Conservation (phyloP, 1,140 invertebrate species). For the Lepidurus arcticus region DNA sequence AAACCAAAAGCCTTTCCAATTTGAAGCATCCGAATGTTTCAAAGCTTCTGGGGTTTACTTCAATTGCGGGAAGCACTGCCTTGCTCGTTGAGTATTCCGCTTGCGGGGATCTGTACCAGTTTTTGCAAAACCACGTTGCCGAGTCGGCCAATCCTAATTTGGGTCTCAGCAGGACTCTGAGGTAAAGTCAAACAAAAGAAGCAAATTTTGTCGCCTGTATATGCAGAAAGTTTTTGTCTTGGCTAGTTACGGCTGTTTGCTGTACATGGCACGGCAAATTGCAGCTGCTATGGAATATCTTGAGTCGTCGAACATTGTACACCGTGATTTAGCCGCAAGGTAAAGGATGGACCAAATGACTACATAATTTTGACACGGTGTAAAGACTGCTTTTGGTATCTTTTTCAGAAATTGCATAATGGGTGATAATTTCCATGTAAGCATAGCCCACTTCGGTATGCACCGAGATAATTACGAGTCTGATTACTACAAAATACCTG, state of each 20-base stretch:
- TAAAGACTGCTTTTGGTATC: slow-evolving; percentile 39
- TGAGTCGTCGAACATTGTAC: slow-evolving; percentile 69
- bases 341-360: slow-evolving; percentile 41
- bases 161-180: slow-evolving; percentile 55
- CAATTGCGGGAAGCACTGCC: neutral
- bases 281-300: slow-evolving; percentile 79
- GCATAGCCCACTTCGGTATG: slow-evolving; percentile 72
- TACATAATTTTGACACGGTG: neutral
- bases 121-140: slow-evolving; percentile 67
- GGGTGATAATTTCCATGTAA: slow-evolving; percentile 66
- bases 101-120: slow-evolving; percentile 67
- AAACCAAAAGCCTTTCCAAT: neutral
- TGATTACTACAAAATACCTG: slow-evolving; percentile 62
- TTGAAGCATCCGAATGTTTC: slow-evolving; percentile 27
- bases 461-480: slow-evolving; percentile 58
- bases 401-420: slow-evolving; percentile 72
- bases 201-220: neutral
- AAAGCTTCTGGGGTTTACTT: slow-evolving; percentile 16
- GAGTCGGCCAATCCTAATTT: slow-evolving; percentile 57
- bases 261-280: slow-evolving; percentile 66
- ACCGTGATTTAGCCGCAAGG: slow-evolving; percentile 68
- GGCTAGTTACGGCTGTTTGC: slow-evolving; percentile 56
- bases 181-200: slow-evolving; percentile 44
- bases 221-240: slow-evolving; percentile 23
- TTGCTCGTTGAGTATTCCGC: slow-evolving; percentile 60